Conservation (phyloP, 1,140 invertebrate genomes). For the Macrostomum lignano region DNA sequence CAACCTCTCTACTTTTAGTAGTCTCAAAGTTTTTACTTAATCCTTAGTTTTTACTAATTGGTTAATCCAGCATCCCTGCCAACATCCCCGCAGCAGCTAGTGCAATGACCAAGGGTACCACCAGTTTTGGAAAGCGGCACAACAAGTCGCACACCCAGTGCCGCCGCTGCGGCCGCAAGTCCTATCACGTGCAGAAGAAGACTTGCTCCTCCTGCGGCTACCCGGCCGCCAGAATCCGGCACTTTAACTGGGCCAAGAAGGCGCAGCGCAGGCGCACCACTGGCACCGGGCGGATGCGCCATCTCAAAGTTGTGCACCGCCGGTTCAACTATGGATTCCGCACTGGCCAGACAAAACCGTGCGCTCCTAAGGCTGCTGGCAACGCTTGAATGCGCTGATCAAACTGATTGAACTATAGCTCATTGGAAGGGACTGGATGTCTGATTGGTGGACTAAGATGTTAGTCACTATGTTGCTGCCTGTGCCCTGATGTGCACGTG, state of each 20-base stretch:
- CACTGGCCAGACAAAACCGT: not conserved
- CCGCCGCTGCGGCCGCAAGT: slow-evolving; percentile 72
- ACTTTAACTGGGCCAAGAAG: slow-evolving; percentile 68
- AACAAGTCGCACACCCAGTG: slow-evolving; percentile 98
- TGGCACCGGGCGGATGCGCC: slow-evolving; percentile 76
- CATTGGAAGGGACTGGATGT: too few species aligned
- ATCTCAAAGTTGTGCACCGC: slow-evolving; percentile 64
- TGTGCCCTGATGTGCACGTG: too few species aligned
- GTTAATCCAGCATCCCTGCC: too few species aligned
- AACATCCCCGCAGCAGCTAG: too few species aligned
- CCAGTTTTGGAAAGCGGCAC: slow-evolving; percentile 94
- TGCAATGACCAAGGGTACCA: slow-evolving; percentile 95
- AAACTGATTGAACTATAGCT: too few species aligned
- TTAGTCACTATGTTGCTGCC: too few species aligned
- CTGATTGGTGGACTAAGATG: too few species aligned
- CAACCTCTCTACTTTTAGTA: too few species aligned
- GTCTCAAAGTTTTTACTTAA: too few species aligned
- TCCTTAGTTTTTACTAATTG: too few species aligned
- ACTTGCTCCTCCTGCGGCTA: slow-evolving; percentile 88
- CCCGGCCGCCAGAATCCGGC: slow-evolving; percentile 59
- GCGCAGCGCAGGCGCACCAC: slow-evolving; percentile 93
- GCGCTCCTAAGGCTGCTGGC: too few species aligned
- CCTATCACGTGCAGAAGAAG: slow-evolving; percentile 93
- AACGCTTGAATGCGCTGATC: too few species aligned
- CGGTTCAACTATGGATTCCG: slow-evolving; percentile 33